These are phyloP conservation scores for Cyclargus thomasi DNA, from an alignment of 1,140 invertebrate species.

Conservation along the genomic window DNA sequence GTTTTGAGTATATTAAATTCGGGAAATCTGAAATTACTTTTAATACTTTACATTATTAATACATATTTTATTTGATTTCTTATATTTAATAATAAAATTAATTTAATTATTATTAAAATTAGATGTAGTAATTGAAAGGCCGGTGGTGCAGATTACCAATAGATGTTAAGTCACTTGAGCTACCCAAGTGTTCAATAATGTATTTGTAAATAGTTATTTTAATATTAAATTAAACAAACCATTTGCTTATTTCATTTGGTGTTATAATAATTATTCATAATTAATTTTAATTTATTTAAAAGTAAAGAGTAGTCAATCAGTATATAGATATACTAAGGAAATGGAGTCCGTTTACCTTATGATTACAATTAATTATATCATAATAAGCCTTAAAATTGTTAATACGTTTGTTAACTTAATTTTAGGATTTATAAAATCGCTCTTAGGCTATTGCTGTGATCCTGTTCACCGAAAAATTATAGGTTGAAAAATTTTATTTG, in stretches of 20 bases:
- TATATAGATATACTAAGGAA: background rate
- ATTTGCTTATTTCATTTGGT: background rate
- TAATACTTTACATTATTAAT: background rate
- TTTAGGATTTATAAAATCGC: slow-evolving; percentile 37
- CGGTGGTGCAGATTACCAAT: slow-evolving; percentile 75
- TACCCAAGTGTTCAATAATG: slow-evolving; percentile 63
- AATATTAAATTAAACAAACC: background rate
- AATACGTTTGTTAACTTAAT: slow-evolving; percentile 4
- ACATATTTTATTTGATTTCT: too few relatives aligned
- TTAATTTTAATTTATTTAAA: too few relatives aligned
- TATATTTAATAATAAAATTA: background rate
- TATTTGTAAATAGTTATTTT: slow-evolving; percentile 42
- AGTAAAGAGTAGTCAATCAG: too few relatives aligned
- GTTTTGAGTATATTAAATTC: too few relatives aligned
- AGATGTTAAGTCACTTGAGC: slow-evolving; percentile 48
- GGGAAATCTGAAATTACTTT: too few relatives aligned
- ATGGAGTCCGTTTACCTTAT: slow-evolving; percentile 34
- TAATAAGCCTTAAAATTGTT: slow-evolving; percentile 9
- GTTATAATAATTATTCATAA: background rate
- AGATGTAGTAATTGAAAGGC: slow-evolving; percentile 42
- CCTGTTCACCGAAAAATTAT: too few relatives aligned
- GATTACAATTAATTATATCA: background rate
- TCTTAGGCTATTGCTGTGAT: slow-evolving; percentile 71
- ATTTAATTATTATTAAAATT: background rate
- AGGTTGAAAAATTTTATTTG: too few relatives aligned